Evolutionary conservation across 2,797 vertebrate species (phyloP).

Genomic region (Paramormyrops hopkinsi): DNA sequence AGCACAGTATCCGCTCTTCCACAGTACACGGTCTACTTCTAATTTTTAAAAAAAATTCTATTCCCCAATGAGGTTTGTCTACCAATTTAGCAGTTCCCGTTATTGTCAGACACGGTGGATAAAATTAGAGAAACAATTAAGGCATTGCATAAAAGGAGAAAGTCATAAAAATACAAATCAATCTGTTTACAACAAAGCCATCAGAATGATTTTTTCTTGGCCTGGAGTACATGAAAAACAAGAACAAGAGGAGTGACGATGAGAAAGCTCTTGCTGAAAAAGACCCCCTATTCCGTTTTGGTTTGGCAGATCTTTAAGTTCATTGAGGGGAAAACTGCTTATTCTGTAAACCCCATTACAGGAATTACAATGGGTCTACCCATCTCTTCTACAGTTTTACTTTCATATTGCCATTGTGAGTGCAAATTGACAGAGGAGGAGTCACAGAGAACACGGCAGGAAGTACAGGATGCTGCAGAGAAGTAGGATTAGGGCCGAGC

Average conservation of each 20-base stretch:
- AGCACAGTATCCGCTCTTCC: conserved; percentile 10
- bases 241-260: not conserved
- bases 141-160: not conserved
- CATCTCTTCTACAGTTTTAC: not conserved
- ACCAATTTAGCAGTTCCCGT: not conserved
- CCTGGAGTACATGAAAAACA: not conserved
- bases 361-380: not conserved
- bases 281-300: not conserved
- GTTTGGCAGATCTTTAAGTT: not conserved
- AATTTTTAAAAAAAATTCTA: not conserved
- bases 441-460: not conserved
- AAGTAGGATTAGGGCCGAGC: not conserved
- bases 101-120: not conserved
- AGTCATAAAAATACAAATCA: not conserved
- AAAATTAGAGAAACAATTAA: conserved; percentile 10
- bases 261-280: not conserved
- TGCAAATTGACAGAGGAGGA: not conserved
- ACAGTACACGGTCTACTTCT: conserved; percentile 20
- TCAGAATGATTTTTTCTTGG: not conserved
- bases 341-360: not conserved
- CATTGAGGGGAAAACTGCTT: not conserved
- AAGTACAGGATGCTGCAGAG: not conserved
- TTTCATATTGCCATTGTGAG: not conserved
- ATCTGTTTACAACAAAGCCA: not conserved
- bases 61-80: not conserved